Conservation (phyloP, 2,888 invertebrate genomes). For the Agrenia bidenticulata region DNA sequence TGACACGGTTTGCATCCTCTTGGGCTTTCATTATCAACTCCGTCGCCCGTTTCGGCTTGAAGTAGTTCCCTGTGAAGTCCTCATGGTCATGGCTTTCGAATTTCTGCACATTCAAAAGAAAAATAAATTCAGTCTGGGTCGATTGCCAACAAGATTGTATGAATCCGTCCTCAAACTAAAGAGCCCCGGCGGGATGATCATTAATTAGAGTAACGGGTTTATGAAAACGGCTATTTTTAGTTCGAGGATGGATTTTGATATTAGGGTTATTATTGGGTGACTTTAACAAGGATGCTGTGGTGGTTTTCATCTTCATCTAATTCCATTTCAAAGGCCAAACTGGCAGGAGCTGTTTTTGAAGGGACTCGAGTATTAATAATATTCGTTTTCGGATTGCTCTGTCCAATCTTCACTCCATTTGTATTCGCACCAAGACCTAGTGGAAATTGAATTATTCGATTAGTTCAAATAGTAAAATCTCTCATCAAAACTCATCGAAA, state of each 20-base stretch:
- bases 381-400: conserved; percentile 10
- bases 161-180: no score
- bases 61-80: conserved; percentile 71
- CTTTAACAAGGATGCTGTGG: conserved; percentile 47
- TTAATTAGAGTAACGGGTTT: no score
- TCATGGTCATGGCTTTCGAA: conserved; percentile 62
- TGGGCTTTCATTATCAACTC: conserved; percentile 64
- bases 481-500: no score
- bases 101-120: conserved; percentile 56
- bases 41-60: conserved; percentile 67
- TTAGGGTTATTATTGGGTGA: conserved; percentile 14
- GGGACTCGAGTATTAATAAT: conserved; percentile 43
- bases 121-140: not conserved
- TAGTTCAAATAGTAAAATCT: no score
- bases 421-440: no score
- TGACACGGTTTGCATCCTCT: conserved; percentile 60
- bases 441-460: no score
- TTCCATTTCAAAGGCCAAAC: conserved; percentile 40
- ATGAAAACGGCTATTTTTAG: no score
- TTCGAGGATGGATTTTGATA: no score
- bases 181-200: no score
- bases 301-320: conserved; percentile 44
- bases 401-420: no score
- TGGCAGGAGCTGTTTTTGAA: conserved; percentile 51
- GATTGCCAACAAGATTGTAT: not conserved